A percentile compares a stretch with the other conserved stretches of the same genome.
Evolutionary conservation across 2,888 invertebrate genomes (phyloP).

Genomic region (Drosophila mayaguana): DNA sequence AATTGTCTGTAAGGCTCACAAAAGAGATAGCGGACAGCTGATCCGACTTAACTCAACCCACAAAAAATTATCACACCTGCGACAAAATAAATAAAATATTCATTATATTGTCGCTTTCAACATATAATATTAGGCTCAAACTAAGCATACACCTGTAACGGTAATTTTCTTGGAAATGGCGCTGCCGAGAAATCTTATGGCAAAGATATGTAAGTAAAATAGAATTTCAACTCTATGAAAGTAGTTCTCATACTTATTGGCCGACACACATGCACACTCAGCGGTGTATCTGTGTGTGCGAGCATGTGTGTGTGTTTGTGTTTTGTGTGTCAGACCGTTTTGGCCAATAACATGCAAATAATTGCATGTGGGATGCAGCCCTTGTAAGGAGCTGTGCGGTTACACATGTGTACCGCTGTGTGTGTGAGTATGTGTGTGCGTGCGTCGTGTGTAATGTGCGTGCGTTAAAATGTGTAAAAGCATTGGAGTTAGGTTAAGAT

Average conservation of each 20-base stretch:
- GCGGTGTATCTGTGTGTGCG: constrained; percentile 3
- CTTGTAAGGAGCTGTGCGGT: constrained; percentile 50
- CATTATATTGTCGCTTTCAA: constrained; percentile 21
- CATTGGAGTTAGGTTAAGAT: constrained; percentile 38
- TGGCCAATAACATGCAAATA: constrained; percentile 28
- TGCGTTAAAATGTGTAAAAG: not conserved
- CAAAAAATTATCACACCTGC: constrained; percentile 67
- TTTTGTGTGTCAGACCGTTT: constrained; percentile 11
- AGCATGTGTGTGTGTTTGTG: not conserved
- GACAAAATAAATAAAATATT: constrained; percentile 62
- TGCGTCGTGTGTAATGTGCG: constrained; percentile 2
- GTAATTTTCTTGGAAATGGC: constrained; percentile 83
- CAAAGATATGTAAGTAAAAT: constrained; percentile 85
- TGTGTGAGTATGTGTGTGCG: not conserved
- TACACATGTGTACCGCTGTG: constrained; percentile 2
- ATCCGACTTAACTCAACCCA: constrained; percentile 36
- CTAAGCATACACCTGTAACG: constrained; percentile 37
- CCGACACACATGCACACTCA: not conserved
- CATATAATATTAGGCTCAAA: constrained; percentile 8
- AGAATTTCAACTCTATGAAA: constrained; percentile 41
- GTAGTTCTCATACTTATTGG: constrained; percentile 36
- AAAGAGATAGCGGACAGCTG: constrained; percentile 54
- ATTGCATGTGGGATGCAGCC: constrained; percentile 47
- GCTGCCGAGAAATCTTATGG: constrained; percentile 84
- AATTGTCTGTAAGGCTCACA: constrained; percentile 16